These are phyloP conservation scores for Oreochromis niloticus DNA, from an alignment of 2,113 vertebrate species.

Conservation along the genomic window DNA sequence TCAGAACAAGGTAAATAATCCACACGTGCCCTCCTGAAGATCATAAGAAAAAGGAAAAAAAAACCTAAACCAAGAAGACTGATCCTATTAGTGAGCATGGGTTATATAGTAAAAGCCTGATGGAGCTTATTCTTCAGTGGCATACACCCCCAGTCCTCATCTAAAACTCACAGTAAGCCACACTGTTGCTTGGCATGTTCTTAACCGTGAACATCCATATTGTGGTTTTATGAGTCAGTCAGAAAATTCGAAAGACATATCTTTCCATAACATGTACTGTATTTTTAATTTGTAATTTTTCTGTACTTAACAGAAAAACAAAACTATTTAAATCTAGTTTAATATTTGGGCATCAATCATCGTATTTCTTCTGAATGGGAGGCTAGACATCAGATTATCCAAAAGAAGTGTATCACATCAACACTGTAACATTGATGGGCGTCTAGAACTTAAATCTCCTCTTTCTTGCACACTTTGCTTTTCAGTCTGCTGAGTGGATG, in stretches of 20 bases:
- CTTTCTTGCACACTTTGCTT: background rate
- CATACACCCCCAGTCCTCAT: background rate
- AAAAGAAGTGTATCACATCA: background rate
- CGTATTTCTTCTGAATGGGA: background rate
- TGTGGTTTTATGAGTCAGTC: background rate
- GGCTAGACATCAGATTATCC: background rate
- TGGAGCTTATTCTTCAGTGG: background rate
- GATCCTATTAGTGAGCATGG: background rate
- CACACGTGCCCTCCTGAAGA: background rate
- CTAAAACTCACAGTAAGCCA: background rate
- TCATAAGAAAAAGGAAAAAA: background rate
- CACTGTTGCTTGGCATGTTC: background rate
- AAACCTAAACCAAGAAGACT: background rate
- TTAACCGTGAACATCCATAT: background rate
- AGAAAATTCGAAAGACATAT: background rate
- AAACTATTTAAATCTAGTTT: background rate
- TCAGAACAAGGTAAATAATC: constrained; percentile 79
- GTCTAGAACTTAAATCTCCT: background rate
- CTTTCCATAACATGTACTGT: background rate
- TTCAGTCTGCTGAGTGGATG: constrained; percentile 82
- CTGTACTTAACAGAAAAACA: background rate
- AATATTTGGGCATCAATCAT: background rate
- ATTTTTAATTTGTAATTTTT: background rate
- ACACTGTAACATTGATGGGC: background rate
- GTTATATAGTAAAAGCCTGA: background rate